Percentiles rank a stretch among this genome's conserved stretches.
phyloP scores from a whole-genome alignment of 2,113 vertebrate species.

The Phrynosoma blainvillii region DNA sequence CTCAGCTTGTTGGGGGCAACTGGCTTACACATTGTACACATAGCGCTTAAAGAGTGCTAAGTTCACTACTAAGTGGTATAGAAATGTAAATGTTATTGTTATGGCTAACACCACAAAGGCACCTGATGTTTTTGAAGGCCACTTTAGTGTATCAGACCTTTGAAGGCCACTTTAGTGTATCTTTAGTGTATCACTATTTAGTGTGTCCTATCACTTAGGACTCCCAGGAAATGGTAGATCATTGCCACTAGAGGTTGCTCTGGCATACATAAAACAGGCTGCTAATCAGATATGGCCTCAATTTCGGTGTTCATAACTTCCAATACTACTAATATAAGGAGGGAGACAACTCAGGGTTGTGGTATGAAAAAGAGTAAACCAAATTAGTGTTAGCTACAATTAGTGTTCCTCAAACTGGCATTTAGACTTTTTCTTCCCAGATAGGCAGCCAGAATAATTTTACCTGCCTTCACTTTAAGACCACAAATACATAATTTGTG shows the following conservation, averaged over 20 bases:
- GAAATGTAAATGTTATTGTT: no score
- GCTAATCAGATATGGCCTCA: background rate
- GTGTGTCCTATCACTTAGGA: background rate
- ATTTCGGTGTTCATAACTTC: background rate
- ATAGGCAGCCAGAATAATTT: background rate
- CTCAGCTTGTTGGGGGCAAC: no score
- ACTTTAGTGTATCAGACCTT: background rate
- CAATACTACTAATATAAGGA: background rate
- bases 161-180: background rate
- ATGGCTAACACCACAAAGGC: background rate
- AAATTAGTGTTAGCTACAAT: background rate
- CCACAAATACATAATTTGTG: no score
- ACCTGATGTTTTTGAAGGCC: no score
- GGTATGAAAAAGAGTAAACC: background rate
- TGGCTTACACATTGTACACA: no score
- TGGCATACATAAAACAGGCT: background rate
- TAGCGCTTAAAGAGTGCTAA: no score
- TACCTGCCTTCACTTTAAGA: background rate
- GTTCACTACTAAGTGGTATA: no score
- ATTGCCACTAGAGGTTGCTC: conserved; percentile 1
- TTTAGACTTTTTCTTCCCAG: no score
- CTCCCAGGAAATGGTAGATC: background rate
- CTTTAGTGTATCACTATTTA: no score
- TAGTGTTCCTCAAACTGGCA: background rate
- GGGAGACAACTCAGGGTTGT: background rate